phyloP scores from a whole-genome alignment of 2,888 invertebrate genomes.

The Anagyrus pseudococci region DNA sequence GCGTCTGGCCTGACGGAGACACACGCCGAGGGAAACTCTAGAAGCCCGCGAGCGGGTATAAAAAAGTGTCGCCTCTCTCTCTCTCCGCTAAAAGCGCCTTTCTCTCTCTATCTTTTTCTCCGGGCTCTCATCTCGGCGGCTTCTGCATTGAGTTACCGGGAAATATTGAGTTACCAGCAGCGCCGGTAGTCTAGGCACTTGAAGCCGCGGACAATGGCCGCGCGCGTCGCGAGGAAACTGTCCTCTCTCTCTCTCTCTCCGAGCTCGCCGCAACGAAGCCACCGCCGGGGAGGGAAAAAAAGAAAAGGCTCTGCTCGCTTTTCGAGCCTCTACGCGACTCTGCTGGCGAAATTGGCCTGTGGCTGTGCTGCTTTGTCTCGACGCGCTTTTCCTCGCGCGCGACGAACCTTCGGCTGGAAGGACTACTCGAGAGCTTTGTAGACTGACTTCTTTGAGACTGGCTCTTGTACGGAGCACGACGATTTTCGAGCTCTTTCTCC shows the following conservation, averaged over 20 bases:
- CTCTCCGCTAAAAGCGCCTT: constrained; percentile 23
- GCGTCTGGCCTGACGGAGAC: not conserved
- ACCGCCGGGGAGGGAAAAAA: too few species aligned
- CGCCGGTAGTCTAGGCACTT: not conserved
- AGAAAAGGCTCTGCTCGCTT: too few species aligned
- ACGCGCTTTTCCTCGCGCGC: not conserved
- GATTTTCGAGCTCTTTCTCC: too few species aligned
- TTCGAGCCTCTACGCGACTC: too few species aligned
- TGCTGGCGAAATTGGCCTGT: too few species aligned
- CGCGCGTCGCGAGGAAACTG: not conserved
- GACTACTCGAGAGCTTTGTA: too few species aligned
- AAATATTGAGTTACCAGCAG: constrained; percentile 54
- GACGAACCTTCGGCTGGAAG: too few species aligned
- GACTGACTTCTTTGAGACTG: too few species aligned
- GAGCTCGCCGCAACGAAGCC: not conserved
- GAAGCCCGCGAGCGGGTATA: constrained; percentile 8
- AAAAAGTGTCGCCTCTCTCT: constrained; percentile 10
- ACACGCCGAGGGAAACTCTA: constrained; percentile 20
- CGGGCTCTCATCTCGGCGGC: constrained; percentile 21
- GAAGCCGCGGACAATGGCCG: constrained; percentile 8
- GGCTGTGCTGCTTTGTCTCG: too few species aligned
- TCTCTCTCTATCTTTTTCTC: constrained; percentile 24
- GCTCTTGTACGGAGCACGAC: too few species aligned
- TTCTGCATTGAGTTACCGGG: constrained; percentile 51
- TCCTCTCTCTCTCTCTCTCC: not conserved